Evolutionary conservation across 1,140 invertebrate species (phyloP).

Genomic region (Rhopalosiphum maidis): DNA sequence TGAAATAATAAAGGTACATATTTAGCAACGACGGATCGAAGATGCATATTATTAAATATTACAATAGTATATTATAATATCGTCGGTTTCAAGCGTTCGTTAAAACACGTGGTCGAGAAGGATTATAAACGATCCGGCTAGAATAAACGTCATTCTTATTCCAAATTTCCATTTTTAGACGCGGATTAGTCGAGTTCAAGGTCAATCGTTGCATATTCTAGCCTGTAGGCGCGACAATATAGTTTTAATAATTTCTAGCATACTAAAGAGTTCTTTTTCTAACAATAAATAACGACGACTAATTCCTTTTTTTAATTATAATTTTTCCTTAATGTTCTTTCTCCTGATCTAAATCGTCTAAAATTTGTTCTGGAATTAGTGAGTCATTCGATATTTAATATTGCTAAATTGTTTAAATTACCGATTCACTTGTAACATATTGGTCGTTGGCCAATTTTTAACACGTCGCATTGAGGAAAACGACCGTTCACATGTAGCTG

Average conservation of each 20-base stretch:
- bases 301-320: not conserved
- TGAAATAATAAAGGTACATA: not conserved
- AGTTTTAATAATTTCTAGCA: not conserved
- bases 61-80: not conserved
- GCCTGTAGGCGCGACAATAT: not conserved
- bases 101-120: not conserved
- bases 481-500: conserved; percentile 11
- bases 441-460: conserved; percentile 3
- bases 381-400: not conserved
- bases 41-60: not conserved
- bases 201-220: not conserved
- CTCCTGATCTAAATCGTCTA: not conserved
- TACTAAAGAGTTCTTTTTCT: not conserved
- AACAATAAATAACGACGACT: not conserved
- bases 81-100: not conserved
- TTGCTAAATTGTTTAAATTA: not conserved
- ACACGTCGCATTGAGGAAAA: conserved; percentile 7
- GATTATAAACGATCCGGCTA: not conserved
- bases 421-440: not conserved
- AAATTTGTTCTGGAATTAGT: not conserved
- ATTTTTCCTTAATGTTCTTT: not conserved
- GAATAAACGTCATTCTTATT: not conserved
- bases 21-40: not conserved
- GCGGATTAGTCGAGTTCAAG: not conserved
- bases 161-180: not conserved